phyloP scores from a whole-genome alignment of 2,888 invertebrate genomes.

The Dynastes hyllus region DNA sequence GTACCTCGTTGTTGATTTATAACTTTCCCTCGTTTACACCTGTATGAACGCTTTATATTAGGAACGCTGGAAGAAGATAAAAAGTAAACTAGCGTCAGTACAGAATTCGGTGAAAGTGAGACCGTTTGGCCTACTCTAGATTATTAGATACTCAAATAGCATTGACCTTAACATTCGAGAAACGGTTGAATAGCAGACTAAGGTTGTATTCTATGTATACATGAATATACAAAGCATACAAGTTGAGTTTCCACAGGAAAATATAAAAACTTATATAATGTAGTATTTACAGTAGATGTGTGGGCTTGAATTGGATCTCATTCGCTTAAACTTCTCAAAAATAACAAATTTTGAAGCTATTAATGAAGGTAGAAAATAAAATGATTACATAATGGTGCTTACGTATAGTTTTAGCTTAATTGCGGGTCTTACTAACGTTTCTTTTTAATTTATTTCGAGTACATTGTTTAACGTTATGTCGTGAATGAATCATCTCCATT shows the following conservation, averaged over 20 bases:
- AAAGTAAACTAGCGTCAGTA: neutral
- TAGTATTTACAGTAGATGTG: neutral
- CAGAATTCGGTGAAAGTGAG: slow-evolving; percentile 25
- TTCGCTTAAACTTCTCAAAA: neutral
- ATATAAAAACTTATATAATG: too few relatives aligned
- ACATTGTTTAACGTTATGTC: neutral
- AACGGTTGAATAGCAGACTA: neutral
- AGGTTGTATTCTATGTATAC: too few relatives aligned
- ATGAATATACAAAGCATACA: too few relatives aligned
- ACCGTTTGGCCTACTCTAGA: slow-evolving; percentile 13
- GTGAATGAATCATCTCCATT: neutral
- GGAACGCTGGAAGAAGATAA: neutral
- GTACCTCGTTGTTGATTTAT: slow-evolving; percentile 4
- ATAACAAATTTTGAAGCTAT: neutral
- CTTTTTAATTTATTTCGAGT: neutral
- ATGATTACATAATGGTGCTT: slow-evolving; percentile 4
- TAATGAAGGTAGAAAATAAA: slow-evolving; percentile 13
- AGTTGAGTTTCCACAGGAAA: too few relatives aligned
- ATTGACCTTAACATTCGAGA: slow-evolving; percentile 18
- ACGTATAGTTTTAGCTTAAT: neutral
- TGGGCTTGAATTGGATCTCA: slow-evolving; percentile 6
- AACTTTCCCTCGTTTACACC: neutral
- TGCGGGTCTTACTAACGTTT: neutral
- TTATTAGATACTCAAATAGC: slow-evolving; percentile 4
- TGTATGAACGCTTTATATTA: neutral